A percentile compares a stretch with the other conserved stretches of the same genome.
Conservation (phyloP, 2,113 vertebrate species). For the Willisornis vidua region DNA sequence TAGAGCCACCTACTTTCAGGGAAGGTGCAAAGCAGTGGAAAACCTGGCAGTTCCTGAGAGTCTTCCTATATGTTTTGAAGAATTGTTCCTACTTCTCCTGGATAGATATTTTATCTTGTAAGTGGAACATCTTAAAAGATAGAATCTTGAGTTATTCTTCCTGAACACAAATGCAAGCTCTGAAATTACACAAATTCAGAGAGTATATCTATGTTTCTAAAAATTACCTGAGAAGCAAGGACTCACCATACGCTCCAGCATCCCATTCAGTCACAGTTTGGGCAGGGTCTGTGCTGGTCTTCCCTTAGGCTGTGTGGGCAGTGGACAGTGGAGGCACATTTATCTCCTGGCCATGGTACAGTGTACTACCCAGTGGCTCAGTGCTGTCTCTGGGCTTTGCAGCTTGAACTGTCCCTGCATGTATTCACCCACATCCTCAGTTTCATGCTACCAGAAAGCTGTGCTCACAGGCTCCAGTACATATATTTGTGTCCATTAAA, state of each 20-base stretch:
- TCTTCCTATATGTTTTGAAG: neutral
- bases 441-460: neutral
- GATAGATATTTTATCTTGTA: neutral
- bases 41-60: neutral
- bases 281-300: neutral
- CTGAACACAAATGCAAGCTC: neutral
- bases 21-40: neutral
- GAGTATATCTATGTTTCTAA: neutral
- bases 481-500: neutral
- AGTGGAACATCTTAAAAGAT: neutral
- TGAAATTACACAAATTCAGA: neutral
- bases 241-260: neutral
- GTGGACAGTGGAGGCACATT: neutral
- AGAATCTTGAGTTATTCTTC: neutral
- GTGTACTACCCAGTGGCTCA: neutral
- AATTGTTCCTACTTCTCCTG: neutral
- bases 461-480: neutral
- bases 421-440: neutral
- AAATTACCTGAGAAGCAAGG: neutral
- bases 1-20: neutral
- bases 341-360: neutral
- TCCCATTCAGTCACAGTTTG: neutral
- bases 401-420: neutral
- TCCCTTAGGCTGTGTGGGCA: neutral
- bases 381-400: neutral